These are phyloP conservation scores for Addax nasomaculatus DNA, from an alignment of 2,113 vertebrate genomes.

Conservation along the genomic window DNA sequence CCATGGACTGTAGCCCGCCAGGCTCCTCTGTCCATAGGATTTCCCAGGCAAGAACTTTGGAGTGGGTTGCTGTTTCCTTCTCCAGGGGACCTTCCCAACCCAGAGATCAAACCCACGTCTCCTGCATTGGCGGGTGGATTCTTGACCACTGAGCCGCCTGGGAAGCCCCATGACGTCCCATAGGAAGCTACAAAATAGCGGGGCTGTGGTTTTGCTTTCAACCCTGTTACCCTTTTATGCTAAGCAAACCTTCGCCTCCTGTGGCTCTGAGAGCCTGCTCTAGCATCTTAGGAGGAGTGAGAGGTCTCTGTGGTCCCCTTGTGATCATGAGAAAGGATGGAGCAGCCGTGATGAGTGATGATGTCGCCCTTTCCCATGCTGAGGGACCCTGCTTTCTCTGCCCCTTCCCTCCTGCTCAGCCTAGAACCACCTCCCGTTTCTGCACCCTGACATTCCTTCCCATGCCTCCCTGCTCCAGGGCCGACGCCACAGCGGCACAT, in stretches of 20 bases:
- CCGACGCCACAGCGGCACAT: fast-evolving
- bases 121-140: background rate
- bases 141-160: background rate
- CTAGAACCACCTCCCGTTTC: fast-evolving
- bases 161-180: background rate
- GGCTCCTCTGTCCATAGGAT: background rate
- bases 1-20: background rate
- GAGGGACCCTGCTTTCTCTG: background rate
- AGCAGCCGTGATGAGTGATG: background rate
- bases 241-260: background rate
- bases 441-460: background rate
- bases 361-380: fast-evolving
- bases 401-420: background rate
- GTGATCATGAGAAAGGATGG: fast-evolving
- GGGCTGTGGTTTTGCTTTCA: background rate
- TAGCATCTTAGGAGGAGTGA: fast-evolving
- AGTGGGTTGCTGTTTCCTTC: background rate
- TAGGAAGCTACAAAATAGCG: background rate
- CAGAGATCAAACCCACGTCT: fast-evolving
- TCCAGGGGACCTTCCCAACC: background rate
- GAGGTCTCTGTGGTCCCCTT: background rate
- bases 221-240: background rate
- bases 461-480: background rate
- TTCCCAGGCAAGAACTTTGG: background rate
- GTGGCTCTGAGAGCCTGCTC: fast-evolving